Base-by-base conservation (phyloP, 2,888 invertebrate species). In the Drosophila subsilvestris region DNA sequence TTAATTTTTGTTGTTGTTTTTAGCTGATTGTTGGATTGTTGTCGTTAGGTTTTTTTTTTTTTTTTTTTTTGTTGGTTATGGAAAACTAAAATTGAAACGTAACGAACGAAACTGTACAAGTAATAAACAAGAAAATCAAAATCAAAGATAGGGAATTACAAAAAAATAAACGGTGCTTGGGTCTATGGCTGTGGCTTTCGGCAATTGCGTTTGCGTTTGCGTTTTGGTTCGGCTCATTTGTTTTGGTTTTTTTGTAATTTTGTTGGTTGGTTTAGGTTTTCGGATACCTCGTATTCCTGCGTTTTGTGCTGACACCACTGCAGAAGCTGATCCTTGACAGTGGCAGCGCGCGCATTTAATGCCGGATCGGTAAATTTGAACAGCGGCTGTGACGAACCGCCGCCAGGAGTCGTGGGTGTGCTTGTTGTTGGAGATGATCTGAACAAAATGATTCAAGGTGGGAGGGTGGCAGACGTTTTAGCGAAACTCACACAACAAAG, bases 251-350 rank as follows among this genome's bases (percentile, higher is more conserved):
- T 70, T 65, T 75, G 72, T 78, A 75, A 72, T 77, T 79, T 61
- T 86, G 20, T 57, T 32, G 48, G 49, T 29, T 56, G 48, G 37
- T 37, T 37, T 37, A 37, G 37, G 37, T 37, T 37, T 6, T n/a
- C 37, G 75, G 86, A 89, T 96, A 98, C 98, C 96, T 98, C 96
- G 94, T 99, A 99, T 94, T 97, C 98, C 94, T 96, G 96, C 91
- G 98, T 98, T 95, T 98, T 98, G 94, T 96, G 96, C 93, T 97
- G 97, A 94, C 97, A 97, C 99, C 99, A 99, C 93, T 96, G 95
- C 93, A 99, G 95, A 93, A 99, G 95, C 93, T 98, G 95, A 93
- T 98, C 98, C 95, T 98, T 99, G 93, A 98, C 97, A 93, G 97
- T 96, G 93, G 95, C 96, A 91, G 98, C 98, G 94, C 97, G 97